Evolutionary conservation across 1,140 invertebrate genomes (phyloP).

Genomic region (Drosophila orena): DNA sequence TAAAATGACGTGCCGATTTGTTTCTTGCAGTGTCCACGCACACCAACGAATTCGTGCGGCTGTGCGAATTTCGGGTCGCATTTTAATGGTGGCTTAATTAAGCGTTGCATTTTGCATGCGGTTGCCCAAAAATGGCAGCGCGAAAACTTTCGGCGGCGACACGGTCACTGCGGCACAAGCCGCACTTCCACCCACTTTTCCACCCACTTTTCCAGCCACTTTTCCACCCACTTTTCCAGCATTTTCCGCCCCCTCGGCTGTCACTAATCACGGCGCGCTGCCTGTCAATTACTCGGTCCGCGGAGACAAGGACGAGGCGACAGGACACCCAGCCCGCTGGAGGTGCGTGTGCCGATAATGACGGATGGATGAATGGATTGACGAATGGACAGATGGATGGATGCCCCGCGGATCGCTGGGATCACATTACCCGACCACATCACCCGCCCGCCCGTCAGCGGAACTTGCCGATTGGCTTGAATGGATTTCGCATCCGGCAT

Average conservation of each 20-base stretch:
- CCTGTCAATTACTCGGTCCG: conserved; percentile 39
- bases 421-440: conserved; percentile 23
- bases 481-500: not conserved
- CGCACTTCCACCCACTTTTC: not conserved
- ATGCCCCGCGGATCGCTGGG: not conserved
- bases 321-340: conserved; percentile 6
- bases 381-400: conserved; percentile 10
- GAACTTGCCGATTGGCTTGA: conserved; percentile 15
- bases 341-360: conserved; percentile 20
- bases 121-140: conserved; percentile 48
- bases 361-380: conserved; percentile 31
- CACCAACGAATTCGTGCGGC: conserved; percentile 10
- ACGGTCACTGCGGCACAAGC: too few relatives aligned
- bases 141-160: conserved; percentile 43
- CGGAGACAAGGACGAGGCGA: conserved; percentile 18
- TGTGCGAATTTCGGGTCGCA: conserved; percentile 27
- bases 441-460: too few relatives aligned
- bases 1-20: too few relatives aligned
- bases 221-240: not conserved
- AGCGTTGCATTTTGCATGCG: conserved; percentile 71
- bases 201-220: not conserved
- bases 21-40: not conserved
- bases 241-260: conserved; percentile 1
- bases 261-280: conserved; percentile 45
- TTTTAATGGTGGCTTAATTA: conserved; percentile 74